Base-by-base conservation (phyloP, 1,140 invertebrate genomes). In the Sarcophaga bullata region DNA sequence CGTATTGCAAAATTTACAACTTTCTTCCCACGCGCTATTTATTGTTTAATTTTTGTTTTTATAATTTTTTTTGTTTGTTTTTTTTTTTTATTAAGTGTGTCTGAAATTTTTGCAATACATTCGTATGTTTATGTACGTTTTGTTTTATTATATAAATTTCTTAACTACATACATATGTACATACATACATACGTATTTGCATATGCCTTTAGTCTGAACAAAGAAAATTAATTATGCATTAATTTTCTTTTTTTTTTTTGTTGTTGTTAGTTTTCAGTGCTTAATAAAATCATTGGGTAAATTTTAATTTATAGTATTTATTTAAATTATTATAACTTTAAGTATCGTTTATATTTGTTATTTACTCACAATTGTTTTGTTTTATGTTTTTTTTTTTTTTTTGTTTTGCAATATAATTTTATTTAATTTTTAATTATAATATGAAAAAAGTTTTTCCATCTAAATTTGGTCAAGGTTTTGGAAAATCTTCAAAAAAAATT, bases 1-100 rank as follows among this genome's bases (percentile, higher is more conserved):
- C 11, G 17, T 47, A 73, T 73, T 46, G 46, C 46, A 46, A 37
- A 17, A 62, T 62, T 37, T 15, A 50, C 15, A 9, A 76, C 73
- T 76, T 76, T 76, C 73, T 76, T 76, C 73, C 73, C 73, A 76
- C 73, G 47, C 46, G 47, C 49, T 80, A 72, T 46, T 81, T 62
- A 37, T 76, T 17, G n/a, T 62, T 58, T 5, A 15, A 13, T 25
- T 46, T 46, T 76, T 13, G 4, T 37, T 37, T 37, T 37, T 37
- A 37, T 37, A 76, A 76, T 46, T 76, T 75, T 75, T 76, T 13
- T 58, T 58, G n/a, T 58, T 9, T 58, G n/a, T n/a, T n/a, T n/a
- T n/a, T n/a, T n/a, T n/a, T n/a, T n/a, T 76, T 76, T 58, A 7
- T n/a, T n/a, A 58, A 6, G 8, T 58, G n/a, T 10, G 10, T 6